Percentiles rank a stretch among this genome's conserved stretches.
phyloP scores from a whole-genome alignment of 2,113 vertebrate genomes.

The Sinocyclocheilus rhinocerous region DNA sequence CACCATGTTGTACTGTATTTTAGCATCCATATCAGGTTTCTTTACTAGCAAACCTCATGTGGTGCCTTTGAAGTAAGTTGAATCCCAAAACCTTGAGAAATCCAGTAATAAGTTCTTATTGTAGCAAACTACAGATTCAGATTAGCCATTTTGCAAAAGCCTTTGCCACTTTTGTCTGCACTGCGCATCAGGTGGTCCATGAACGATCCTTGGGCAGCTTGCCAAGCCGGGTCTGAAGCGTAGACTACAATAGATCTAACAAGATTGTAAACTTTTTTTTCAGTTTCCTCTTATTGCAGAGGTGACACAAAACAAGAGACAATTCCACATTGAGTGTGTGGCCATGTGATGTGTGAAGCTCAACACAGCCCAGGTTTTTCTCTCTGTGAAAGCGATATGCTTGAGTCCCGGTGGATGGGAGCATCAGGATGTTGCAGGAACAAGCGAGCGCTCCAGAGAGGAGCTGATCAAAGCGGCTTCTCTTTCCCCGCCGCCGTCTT shows the following conservation, averaged over 20 bases:
- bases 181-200: not conserved
- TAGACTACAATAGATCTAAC: not conserved
- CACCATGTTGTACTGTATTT: not conserved
- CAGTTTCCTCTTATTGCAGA: not conserved
- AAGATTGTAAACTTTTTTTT: not conserved
- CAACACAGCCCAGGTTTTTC: not conserved
- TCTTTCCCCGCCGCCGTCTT: conserved; percentile 26
- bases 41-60: not conserved
- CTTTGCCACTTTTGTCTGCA: not conserved
- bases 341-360: not conserved
- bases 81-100: not conserved
- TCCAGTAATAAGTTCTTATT: not conserved
- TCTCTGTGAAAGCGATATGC: conserved; percentile 10
- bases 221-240: not conserved
- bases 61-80: not conserved
- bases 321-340: not conserved
- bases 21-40: not conserved
- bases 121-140: not conserved
- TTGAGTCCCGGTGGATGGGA: conserved; percentile 13
- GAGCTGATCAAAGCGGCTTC: conserved; percentile 52
- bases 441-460: conserved; percentile 39
- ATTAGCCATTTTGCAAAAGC: not conserved
- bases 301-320: not conserved
- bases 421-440: conserved; percentile 27
- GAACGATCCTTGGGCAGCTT: not conserved